Evolutionary conservation across 2,113 vertebrate species (phyloP).

Genomic region (Nothobranchius furzeri): DNA sequence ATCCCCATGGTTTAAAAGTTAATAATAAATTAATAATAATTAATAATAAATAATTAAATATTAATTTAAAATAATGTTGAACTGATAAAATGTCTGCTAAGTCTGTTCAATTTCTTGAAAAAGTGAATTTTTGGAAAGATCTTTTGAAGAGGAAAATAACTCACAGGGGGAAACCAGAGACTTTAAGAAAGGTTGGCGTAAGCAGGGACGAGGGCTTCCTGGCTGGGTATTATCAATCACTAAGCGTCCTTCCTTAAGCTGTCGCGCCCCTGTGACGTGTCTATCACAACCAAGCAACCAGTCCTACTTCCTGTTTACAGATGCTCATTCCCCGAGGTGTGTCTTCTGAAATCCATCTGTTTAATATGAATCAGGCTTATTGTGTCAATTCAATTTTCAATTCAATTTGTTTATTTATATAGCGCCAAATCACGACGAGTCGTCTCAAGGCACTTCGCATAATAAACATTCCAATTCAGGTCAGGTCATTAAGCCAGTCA

Average conservation of each 20-base stretch:
- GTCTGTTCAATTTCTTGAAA: background rate
- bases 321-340: background rate
- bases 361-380: background rate
- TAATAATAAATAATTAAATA: no score
- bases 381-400: no score
- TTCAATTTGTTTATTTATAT: no score
- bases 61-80: no score
- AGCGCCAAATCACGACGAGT: no score
- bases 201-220: conserved; percentile 2
- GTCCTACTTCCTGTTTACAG: conserved; percentile 11
- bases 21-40: no score
- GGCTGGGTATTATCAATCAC: conserved; percentile 11
- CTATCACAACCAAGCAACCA: conserved; percentile 2
- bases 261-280: background rate
- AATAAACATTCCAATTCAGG: no score
- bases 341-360: background rate
- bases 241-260: conserved; percentile 10
- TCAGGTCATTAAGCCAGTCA: no score
- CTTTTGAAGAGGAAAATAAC: no score
- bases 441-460: no score
- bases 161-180: background rate
- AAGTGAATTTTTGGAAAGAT: background rate
- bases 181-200: background rate
- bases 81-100: background rate
- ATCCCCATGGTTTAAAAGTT: no score